Base-by-base conservation (phyloP, 2,888 invertebrate species). In the Aphrophora alni region DNA sequence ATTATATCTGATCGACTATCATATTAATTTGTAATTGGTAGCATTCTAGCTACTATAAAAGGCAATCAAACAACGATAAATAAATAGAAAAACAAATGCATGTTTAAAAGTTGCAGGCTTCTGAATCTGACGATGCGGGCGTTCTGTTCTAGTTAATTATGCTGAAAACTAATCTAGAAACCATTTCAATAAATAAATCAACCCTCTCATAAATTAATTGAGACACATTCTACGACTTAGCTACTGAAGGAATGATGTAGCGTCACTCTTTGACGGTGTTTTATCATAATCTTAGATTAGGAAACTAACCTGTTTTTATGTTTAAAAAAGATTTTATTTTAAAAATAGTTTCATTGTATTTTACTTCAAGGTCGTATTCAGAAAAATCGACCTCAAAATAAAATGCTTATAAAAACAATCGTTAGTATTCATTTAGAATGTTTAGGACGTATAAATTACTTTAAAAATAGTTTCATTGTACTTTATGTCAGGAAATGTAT, bases 91-190 rank as follows among this genome's bases (percentile, higher is more conserved):
- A 59, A 59, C 21, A 59, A 59, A 59, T 21, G 59, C 59, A 21
- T 14, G 59, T 59, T 4, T 59, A 21, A 44, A 21, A 21, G 59
- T 59, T 21, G 59, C 59, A 59, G 12, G n/a, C 59, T 21, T 59
- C 5, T 33, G 33, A 33, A 3, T 3, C 3, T 33, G 33, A 33
- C 33, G n/a, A 59, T 59, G 59, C 59, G 59, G 59, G 59, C 59
- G 59, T 21, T 59, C 21, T 21, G 21, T 21, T 21, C 21, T 21
- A n/a, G 59, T 59, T 59, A 59, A 59, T 59, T 59, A 59, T 59
- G 59, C 59, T 59, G 59, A 59, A 59, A 59, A 59, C 59, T 21
- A 59, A 59, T 59, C 59, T 59, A 59, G 21, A 59, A 59, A 59
- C 59, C n/a, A 59, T 59, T 59, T 21, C 59, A 21, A 59, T 59